Evolutionary conservation across 2,888 invertebrate species (phyloP).

Genomic region (Drosophila helvetica): DNA sequence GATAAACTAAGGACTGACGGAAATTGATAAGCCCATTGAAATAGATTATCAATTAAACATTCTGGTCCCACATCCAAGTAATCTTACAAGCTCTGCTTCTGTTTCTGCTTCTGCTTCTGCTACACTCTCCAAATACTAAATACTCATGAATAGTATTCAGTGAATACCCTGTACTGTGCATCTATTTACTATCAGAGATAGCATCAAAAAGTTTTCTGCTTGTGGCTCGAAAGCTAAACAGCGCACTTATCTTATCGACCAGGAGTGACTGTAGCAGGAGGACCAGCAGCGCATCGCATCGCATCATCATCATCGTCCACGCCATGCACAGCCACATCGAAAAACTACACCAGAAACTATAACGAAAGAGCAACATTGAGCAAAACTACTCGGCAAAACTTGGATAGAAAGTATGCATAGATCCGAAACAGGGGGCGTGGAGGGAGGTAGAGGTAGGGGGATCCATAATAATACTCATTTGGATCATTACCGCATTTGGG

Average conservation of each 20-base stretch:
- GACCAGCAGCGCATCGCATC: conserved; percentile 18
- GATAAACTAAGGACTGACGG: no score
- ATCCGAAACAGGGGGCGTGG: not conserved
- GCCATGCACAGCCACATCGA: conserved; percentile 37
- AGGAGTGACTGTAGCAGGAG: conserved; percentile 50
- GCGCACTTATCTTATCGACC: conserved; percentile 74
- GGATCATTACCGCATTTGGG: conserved; percentile 57
- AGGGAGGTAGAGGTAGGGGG: conserved; percentile 7
- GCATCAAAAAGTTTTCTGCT: conserved; percentile 59
- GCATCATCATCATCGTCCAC: conserved; percentile 26
- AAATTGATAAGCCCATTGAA: no score
- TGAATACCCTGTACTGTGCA: conserved; percentile 26
- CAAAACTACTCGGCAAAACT: conserved; percentile 66
- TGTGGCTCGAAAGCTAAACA: conserved; percentile 77
- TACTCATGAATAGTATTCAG: conserved; percentile 12
- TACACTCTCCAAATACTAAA: conserved; percentile 8
- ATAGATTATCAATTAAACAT: no score
- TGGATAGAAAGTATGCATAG: conserved; percentile 27
- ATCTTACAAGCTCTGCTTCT: no score
- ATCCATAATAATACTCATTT: conserved; percentile 71
- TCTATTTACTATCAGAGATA: conserved; percentile 20
- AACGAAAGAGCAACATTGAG: conserved; percentile 46
- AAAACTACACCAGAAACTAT: conserved; percentile 70
- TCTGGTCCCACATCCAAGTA: no score
- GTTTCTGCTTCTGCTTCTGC: no score